Base-by-base conservation (phyloP, 30 jellyfish, hydroid and myxozoan species). In the Euphysa ruthae region DNA sequence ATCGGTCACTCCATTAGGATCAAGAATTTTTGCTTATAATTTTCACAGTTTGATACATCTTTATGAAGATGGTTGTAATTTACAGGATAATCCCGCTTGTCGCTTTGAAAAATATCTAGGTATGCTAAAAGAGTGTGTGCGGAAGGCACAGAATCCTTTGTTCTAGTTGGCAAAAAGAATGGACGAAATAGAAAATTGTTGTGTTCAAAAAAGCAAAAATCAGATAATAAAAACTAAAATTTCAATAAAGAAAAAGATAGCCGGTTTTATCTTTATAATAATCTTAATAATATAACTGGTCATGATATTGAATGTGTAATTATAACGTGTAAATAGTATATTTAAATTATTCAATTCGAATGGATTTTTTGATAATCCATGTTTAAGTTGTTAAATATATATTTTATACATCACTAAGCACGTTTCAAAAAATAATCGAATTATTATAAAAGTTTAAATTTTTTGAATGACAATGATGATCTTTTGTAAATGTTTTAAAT, bases 101-200 rank as follows among this genome's bases (percentile, higher is more conserved):
- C 74, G 61, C 18, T 70, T 70, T 70, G 82, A 70, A 55, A 70
- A 70, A 19, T 32, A 70, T 34, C 78, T 70, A 0, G 14, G 33
- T 42, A 14, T 43, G 6, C 15, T 70, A 26, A 70, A 70, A 31
- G 32, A 34, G 26, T n/a, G 31, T 70, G 82, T 70, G 13, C 44
- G 43, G 35, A 70, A 70, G 65, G 58, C 82, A 6, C 19, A 70
- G 16, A 70, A 42, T 43, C 82, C 82, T 24, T 20, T 70, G 0
- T 8, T 19, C 34, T 79, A 72, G 50, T 28, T 72, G 43, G 70
- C 69, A 38, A 55, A 72, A 43, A 22, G 72, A 23, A 66, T 57
- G 10, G 74, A 32, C 8, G 84, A 72, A 57, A n/a, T 24, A 34
- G 84, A 72, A 30, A 72, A 70, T 16, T 18, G 16, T 19, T 18